Evolutionary conservation across 2,113 vertebrate genomes (phyloP), one percentile per base, ranked within the genome.

Genomic region (Chauna torquata): DNA sequence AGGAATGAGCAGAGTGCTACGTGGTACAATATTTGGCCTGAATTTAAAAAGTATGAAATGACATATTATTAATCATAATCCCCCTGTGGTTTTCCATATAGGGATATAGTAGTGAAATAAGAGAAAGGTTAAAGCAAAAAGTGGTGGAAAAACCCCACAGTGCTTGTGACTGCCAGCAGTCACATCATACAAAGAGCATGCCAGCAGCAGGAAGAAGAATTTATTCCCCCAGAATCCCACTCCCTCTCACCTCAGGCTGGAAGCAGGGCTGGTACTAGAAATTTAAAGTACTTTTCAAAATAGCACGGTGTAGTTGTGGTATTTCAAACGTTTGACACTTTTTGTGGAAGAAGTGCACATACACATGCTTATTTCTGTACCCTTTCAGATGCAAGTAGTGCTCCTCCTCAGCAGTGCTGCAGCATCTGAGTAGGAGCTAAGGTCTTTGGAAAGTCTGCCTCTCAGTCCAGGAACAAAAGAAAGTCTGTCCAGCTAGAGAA

Each of bases 321-420:
- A 2, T 70, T 82, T 82, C 27, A 44, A 38, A 34, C 1, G 20
- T 18, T 70, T 50, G 22, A 12, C 6, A 6, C 6, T n/a, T 69
- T 61, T 50, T 11, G 25, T 72, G 23, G 24, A 79, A 71, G 57
- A 19, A 86, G 70, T 54, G 23, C 11, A 23, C 15, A 2, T 17
- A 8, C 6, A 4, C 5, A 1, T 7, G 16, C 13, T 62, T 58
- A 4, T 36, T 86, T 75, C 47, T 64, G 4, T 36, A 27, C 8
- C 9, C 0, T 0, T 57, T 52, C 23, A 69, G 50, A 24, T 23
- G 28, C 9, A 23, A 36, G 30, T 10, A 0, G 18, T 49, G 12
- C 34, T 47, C 27, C n/a, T n/a, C n/a, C n/a, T 52, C 50, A 13
- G 25, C 30, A 44, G 42, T 20, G 27, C 70, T 23, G 55, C 30